Evolutionary conservation across 2,797 vertebrate genomes (phyloP).

Genomic region (Brotogeris chrysoptera): DNA sequence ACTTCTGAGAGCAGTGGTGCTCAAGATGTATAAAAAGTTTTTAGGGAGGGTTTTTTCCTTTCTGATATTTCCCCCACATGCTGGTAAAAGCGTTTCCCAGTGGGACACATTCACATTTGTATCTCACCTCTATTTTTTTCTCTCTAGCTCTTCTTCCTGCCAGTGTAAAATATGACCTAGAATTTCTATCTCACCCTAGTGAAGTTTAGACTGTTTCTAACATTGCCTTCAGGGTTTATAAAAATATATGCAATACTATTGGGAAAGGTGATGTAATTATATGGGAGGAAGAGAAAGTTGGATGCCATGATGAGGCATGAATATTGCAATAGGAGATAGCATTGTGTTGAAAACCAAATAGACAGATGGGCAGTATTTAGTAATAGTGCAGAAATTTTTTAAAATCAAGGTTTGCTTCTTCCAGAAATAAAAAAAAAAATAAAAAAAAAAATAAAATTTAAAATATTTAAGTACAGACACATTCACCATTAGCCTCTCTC

Average conservation of each 20-base stretch:
- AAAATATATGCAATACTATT: not conserved
- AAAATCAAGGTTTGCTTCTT: not conserved
- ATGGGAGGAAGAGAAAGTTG: not conserved
- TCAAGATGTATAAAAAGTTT: not conserved
- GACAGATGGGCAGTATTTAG: not conserved
- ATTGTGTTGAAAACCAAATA: not conserved
- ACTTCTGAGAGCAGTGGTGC: not conserved
- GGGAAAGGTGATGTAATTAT: constrained; percentile 23
- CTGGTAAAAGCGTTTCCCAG: not conserved
- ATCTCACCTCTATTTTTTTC: not conserved
- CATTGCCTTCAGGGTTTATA: not conserved
- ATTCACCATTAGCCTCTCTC: not conserved
- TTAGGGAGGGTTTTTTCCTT: not conserved
- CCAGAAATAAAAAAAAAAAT: not conserved
- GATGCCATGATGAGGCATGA: not conserved
- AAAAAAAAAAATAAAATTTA: not conserved
- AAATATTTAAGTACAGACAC: not conserved
- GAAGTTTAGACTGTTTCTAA: constrained; percentile 1
- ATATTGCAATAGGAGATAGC: not conserved
- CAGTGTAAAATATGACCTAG: not conserved
- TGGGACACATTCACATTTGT: not conserved
- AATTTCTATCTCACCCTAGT: not conserved
- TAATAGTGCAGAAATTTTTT: not conserved
- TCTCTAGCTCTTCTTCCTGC: not conserved
- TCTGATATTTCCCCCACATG: not conserved